Evolutionary conservation across 2,113 vertebrate species (phyloP).

Genomic region (Oncorhynchus gorbuscha): DNA sequence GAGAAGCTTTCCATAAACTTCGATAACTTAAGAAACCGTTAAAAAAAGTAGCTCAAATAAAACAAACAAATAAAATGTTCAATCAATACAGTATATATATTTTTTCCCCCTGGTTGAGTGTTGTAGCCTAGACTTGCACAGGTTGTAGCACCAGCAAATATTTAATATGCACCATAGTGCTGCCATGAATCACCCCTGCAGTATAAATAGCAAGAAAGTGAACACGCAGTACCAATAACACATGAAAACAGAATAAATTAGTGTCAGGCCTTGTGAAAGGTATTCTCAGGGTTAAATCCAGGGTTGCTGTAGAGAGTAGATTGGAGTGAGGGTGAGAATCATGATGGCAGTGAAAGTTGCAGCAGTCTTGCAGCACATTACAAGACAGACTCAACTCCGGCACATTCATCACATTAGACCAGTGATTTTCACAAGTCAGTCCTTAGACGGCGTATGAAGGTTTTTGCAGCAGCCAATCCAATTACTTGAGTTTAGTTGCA

Average conservation of each 20-base stretch:
- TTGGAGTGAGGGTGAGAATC: slow-evolving; percentile 29
- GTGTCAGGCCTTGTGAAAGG: slow-evolving; percentile 68
- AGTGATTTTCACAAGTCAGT: slow-evolving; percentile 25
- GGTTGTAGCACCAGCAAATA: slow-evolving; percentile 73
- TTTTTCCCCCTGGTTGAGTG: slow-evolving; percentile 31
- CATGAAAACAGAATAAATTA: slow-evolving; percentile 73
- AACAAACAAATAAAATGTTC: slow-evolving; percentile 35
- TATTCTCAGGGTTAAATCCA: slow-evolving; percentile 68
- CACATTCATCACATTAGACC: slow-evolving; percentile 80
- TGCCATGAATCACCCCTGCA: slow-evolving; percentile 58
- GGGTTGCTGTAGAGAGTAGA: slow-evolving; percentile 47
- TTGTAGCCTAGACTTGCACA: slow-evolving; percentile 31
- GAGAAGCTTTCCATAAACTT: slow-evolving; percentile 60
- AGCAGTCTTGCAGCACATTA: slow-evolving; percentile 73
- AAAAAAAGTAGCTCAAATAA: slow-evolving; percentile 48
- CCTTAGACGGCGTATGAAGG: slow-evolving; percentile 28
- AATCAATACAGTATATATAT: slow-evolving; percentile 66
- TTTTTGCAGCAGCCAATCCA: slow-evolving; percentile 44
- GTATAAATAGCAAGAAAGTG: slow-evolving; percentile 59
- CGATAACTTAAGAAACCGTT: slow-evolving; percentile 75
- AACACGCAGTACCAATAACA: slow-evolving; percentile 55
- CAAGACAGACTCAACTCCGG: slow-evolving; percentile 74
- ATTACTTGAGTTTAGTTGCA: slow-evolving; percentile 55
- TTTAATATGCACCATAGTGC: slow-evolving; percentile 46
- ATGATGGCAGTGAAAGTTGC: slow-evolving; percentile 73